phyloP scores from a whole-genome alignment of 2,797 vertebrate species.

The Mormyrus proboscirostris region DNA sequence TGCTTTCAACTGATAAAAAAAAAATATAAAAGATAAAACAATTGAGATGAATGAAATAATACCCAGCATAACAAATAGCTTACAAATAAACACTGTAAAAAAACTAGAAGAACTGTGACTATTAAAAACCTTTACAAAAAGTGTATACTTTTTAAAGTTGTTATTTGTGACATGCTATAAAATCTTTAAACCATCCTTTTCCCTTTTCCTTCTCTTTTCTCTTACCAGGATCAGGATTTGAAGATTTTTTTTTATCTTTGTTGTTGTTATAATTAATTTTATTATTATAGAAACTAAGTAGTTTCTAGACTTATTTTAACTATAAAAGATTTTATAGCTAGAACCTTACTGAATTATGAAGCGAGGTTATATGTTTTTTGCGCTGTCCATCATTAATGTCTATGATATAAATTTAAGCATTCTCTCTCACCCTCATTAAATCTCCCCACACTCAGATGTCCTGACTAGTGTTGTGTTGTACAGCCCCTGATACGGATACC shows the following conservation, averaged over 20 bases:
- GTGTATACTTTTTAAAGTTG: not conserved
- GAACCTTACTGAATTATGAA: not conserved
- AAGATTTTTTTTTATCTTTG: not conserved
- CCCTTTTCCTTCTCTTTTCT: not conserved
- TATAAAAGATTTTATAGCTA: not conserved
- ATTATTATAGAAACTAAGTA: not conserved
- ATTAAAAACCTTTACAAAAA: not conserved
- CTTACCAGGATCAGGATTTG: not conserved
- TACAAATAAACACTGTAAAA: not conserved
- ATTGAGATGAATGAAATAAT: conserved; percentile 2
- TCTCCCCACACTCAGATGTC: not conserved
- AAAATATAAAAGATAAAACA: not conserved
- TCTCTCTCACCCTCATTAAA: not conserved
- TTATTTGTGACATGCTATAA: not conserved
- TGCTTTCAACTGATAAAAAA: not conserved
- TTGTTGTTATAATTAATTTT: not conserved
- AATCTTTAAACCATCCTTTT: not conserved
- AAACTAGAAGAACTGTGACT: not conserved
- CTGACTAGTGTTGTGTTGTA: not conserved
- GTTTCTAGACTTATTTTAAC: not conserved
- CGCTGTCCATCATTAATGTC: not conserved
- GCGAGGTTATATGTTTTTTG: not conserved
- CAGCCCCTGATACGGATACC: not conserved
- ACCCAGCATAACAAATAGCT: not conserved
- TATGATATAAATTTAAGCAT: not conserved